Conservation (phyloP, 2,797 vertebrate genomes). For the Dipus sagitta region DNA sequence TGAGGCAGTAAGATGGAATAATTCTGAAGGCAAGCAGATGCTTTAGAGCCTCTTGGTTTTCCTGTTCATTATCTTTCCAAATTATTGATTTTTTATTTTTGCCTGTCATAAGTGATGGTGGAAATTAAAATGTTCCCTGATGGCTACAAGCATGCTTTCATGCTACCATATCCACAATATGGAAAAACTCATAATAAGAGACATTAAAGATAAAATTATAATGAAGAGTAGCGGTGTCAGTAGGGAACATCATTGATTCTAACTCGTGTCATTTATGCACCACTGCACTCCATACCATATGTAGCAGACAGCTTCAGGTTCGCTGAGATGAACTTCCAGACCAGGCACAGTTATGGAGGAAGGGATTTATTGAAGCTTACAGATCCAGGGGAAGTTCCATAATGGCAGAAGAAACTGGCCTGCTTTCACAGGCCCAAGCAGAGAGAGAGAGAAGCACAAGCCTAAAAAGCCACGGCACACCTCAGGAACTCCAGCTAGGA, state of each 20-base stretch:
- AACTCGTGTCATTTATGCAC: background rate
- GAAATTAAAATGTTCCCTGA: background rate
- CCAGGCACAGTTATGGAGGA: no score
- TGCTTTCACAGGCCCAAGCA: no score
- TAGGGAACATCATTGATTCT: background rate
- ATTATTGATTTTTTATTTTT: background rate
- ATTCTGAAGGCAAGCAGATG: background rate
- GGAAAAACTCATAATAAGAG: background rate
- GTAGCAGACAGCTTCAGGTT: no score
- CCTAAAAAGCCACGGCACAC: no score
- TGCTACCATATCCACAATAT: background rate
- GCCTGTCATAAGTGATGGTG: background rate
- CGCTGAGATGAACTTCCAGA: no score
- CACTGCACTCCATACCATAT: background rate
- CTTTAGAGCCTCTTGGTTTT: background rate
- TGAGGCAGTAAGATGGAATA: background rate
- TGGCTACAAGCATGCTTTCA: background rate
- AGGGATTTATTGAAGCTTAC: no score
- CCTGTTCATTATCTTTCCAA: background rate
- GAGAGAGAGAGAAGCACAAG: no score
- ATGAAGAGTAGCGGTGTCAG: background rate
- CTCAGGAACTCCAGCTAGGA: no score
- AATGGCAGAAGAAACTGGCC: no score
- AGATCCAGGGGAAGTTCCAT: no score
- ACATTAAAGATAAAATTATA: conserved; percentile 13